Evolutionary conservation across 2,888 invertebrate species (phyloP), one percentile per base, ranked within the genome.

Genomic region (Gerosis bhagava): DNA sequence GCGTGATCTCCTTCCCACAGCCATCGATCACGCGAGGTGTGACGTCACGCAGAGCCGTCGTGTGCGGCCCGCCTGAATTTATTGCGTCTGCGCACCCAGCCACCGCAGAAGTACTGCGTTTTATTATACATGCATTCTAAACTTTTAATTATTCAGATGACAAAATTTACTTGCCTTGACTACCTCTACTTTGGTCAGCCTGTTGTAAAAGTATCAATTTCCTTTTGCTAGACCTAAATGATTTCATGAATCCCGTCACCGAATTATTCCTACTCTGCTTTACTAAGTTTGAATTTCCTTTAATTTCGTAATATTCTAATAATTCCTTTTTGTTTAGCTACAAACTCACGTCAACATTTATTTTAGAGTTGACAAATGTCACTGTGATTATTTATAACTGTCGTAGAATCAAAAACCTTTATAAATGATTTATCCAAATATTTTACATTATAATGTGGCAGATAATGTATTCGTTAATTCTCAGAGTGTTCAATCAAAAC

Each of bases 1-100:
- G 61, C 64, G 69, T 70, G 70, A 61, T 80, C 80, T 73, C 75
- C 52, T 69, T 81, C 73, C 60, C 68, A 67, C 77, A 61, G 72
- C 82, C 79, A 87, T 88, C 87, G 83, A 88, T 88, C 88, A 88
- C 77, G 65, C 67, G 70, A 78, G 79, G 84, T 87, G 88, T 89
- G 87, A 87, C 88, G 87, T 88, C 87, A 87, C 82, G 83, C 86
- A 74, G 84, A 73, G 86, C 79, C 89, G 75, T 87, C 89, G 89
- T 89, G 87, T 88, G 88, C 83, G 87, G 87, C 87, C 86, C 58
- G 70, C 58, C 72, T 75, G 72, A 77, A 88, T 88, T 88, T 88
- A 88, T 88, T 78, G 87, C 86, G 81, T 74, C 77, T 80, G 83
- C 82, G 78, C 83, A 83, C 69, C 70, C 65, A 73, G 72, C 68